Conservation (phyloP, 1,140 invertebrate species). For the Drosophila oshimai region DNA sequence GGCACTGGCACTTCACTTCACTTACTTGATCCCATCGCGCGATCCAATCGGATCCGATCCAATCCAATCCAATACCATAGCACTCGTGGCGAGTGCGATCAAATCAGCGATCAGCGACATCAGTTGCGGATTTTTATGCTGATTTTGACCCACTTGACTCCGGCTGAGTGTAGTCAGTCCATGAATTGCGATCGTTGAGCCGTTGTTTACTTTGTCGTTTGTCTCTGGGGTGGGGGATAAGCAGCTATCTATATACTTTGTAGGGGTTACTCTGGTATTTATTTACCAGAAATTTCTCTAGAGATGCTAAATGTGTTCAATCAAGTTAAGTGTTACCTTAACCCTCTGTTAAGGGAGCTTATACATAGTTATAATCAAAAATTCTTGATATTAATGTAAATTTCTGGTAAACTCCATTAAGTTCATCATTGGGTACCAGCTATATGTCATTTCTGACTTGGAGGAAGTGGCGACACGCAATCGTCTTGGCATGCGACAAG, state of each 20-base stretch:
- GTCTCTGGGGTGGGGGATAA: background rate
- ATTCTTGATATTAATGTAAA: background rate
- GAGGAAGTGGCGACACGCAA: conserved; percentile 29
- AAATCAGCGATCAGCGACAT: conserved; percentile 54
- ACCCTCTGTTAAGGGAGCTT: too few species aligned
- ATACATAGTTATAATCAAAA: too few species aligned
- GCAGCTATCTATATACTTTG: background rate
- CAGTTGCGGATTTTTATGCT: conserved; percentile 77
- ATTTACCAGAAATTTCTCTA: too few species aligned
- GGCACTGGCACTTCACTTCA: too few species aligned
- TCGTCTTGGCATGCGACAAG: conserved; percentile 69
- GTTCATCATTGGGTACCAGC: too few species aligned
- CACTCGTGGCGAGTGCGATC: conserved; percentile 29
- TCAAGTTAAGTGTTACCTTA: too few species aligned
- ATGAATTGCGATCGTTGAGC: conserved; percentile 19
- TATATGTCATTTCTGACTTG: background rate
- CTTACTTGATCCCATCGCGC: conserved; percentile 36
- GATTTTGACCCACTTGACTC: conserved; percentile 78
- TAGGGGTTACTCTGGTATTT: too few species aligned
- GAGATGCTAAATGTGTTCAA: background rate
- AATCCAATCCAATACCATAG: background rate
- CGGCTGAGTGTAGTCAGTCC: conserved; percentile 19
- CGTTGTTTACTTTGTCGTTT: background rate
- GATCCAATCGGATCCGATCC: conserved; percentile 25
- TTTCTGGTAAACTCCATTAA: background rate